Evolutionary conservation across 1,140 invertebrate genomes (phyloP).

Genomic region (Ostrea denselamellosa): DNA sequence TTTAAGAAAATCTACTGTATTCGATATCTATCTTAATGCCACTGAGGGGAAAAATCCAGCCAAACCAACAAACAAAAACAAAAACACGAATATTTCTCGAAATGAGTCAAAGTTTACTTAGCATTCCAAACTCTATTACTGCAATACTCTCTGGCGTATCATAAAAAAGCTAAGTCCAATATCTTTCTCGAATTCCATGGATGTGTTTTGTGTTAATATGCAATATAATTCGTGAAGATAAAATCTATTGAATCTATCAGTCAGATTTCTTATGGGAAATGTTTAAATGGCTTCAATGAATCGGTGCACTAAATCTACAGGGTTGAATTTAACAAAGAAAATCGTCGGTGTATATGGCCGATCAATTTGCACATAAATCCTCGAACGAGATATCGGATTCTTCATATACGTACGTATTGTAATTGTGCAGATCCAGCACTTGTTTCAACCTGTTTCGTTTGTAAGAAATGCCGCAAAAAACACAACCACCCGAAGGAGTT

Average conservation of each 20-base stretch:
- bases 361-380: slow-evolving; percentile 31
- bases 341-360: not conserved
- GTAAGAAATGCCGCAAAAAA: not conserved
- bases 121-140: not conserved
- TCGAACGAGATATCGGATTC: not conserved
- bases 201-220: slow-evolving; percentile 28
- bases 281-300: slow-evolving; percentile 19
- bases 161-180: slow-evolving; percentile 27
- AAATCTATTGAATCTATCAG: slow-evolving; percentile 15
- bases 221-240: slow-evolving; percentile 7
- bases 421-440: not conserved
- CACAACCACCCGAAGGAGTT: not conserved
- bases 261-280: slow-evolving; percentile 12
- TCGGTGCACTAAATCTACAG: not conserved
- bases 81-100: not conserved
- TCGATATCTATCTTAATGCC: too few relatives aligned
- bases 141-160: not conserved
- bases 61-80: too few relatives aligned
- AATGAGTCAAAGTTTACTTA: not conserved
- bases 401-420: not conserved
- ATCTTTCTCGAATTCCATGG: slow-evolving; percentile 10
- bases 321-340: slow-evolving; percentile 19
- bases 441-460: not conserved
- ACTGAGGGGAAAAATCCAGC: too few relatives aligned
- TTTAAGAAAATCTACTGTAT: too few relatives aligned